Evolutionary conservation across 2,888 invertebrate species (phyloP).

Genomic region (Laspeyria flexula): DNA sequence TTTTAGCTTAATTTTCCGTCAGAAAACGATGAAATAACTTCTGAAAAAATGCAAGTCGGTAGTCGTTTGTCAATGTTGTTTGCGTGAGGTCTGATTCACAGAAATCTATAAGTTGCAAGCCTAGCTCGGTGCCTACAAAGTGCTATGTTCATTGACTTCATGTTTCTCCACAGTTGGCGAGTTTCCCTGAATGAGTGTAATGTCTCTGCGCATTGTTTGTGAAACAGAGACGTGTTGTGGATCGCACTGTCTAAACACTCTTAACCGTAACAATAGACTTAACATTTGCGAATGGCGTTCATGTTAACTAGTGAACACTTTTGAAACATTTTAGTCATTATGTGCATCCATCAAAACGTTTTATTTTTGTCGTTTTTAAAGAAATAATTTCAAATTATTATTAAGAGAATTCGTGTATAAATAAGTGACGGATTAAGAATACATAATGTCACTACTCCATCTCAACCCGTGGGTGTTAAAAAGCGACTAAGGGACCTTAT

Average conservation of each 20-base stretch:
- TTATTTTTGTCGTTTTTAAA: not conserved
- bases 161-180: conserved; percentile 35
- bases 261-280: conserved; percentile 47
- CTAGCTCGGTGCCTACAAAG: not conserved
- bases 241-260: conserved; percentile 61
- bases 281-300: conserved; percentile 30
- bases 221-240: conserved; percentile 70
- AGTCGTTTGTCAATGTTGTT: not conserved
- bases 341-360: not conserved
- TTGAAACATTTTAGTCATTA: conserved; percentile 1
- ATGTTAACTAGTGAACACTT: conserved; percentile 10
- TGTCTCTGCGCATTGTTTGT: conserved; percentile 64
- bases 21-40: too few species aligned
- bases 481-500: too few species aligned
- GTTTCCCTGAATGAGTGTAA: conserved; percentile 64
- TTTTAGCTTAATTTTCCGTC: not conserved
- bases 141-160: conserved; percentile 38
- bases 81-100: not conserved
- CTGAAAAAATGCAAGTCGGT: not conserved
- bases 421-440: too few species aligned
- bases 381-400: too few species aligned
- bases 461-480: too few species aligned
- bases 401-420: too few species aligned
- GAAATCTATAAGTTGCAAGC: conserved; percentile 1
- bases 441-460: too few species aligned